Percentiles rank a stretch among this genome's conserved stretches.
phyloP scores from a whole-genome alignment of 1,140 invertebrate genomes.

The Bactericera cockerelli region DNA sequence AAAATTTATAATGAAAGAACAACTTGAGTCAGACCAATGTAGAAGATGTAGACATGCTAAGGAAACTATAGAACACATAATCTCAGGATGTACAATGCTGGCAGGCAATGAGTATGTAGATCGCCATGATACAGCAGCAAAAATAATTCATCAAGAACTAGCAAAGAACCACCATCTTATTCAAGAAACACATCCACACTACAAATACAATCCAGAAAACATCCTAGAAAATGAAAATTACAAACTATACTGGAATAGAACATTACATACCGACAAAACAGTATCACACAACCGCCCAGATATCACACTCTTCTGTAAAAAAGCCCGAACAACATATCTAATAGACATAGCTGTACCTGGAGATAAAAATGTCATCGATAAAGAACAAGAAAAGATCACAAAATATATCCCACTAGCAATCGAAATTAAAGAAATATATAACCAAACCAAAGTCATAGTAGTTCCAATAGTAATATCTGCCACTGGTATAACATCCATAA shows the following conservation, averaged over 20 bases:
- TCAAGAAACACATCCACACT: not conserved
- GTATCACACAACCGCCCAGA: not conserved
- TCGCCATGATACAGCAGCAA: not conserved
- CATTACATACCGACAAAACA: not conserved
- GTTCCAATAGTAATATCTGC: not conserved
- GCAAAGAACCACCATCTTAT: not conserved
- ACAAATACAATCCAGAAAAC: conserved; percentile 2
- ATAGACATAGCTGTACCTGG: conserved; percentile 8
- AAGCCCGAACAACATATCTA: not conserved
- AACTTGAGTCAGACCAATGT: not conserved
- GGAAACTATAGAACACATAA: conserved; percentile 8
- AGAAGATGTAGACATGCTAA: not conserved
- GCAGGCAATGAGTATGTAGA: not conserved
- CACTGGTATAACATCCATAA: not conserved
- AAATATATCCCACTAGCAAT: not conserved
- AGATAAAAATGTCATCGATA: not conserved
- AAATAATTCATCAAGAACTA: conserved; percentile 8
- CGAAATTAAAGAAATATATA: conserved; percentile 1
- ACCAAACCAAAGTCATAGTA: not conserved
- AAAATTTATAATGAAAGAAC: conserved; percentile 22
- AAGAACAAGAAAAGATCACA: not conserved
- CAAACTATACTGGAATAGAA: not conserved
- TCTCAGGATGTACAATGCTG: not conserved
- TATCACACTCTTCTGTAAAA: conserved; percentile 1
- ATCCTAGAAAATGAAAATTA: conserved; percentile 8